Evolutionary conservation across 2,797 vertebrate genomes (phyloP), one percentile per base, ranked within the genome.

Genomic region (Furcifer pardalis): DNA sequence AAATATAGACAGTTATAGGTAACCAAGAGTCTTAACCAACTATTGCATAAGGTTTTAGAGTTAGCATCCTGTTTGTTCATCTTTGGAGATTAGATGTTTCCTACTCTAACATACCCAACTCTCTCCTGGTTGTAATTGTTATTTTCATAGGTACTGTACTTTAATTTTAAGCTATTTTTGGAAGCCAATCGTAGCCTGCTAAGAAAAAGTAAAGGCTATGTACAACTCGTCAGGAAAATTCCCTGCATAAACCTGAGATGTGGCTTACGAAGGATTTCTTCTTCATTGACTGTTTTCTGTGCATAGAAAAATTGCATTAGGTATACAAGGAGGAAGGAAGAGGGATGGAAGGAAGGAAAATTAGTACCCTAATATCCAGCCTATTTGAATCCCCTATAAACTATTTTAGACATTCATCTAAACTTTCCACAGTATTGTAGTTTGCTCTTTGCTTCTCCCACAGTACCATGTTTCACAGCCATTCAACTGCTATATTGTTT

Each of bases 381-480:
- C 27, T 7, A 23, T 30, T 62, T 2, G 9, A 65, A 6, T 32
- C 27, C 17, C 35, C 19, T 68, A 17, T 13, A 68, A 7, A 30
- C 35, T 7, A 37, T 56, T 17, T 4, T 52, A 59, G 35, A 59
- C 40, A 37, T 21, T 12, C 89, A 91, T 90, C 80, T 82, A 66
- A 81, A 87, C 90, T 95, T 92, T 92, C 88, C 90, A 93, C 92
- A 92, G 90, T 92, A 94, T 81, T 81, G 88, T 94, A 56, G 0
- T 56, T 4, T 56, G 2, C 19, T 4, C 52, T 56, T 56, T 15
- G 13, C 52, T 56, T 56, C 52, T 19, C 19, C 15, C 52, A 88
- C 40, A 90, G 62, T 84, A 44, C 72, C 85, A 25, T 17, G 82
- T 88, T 73, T 86, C 82, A 90, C 88, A 89, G 86, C 90, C 91